These are phyloP conservation scores for Eupelmus urozonus DNA, from an alignment of 2,888 invertebrate genomes.

Conservation along the genomic window DNA sequence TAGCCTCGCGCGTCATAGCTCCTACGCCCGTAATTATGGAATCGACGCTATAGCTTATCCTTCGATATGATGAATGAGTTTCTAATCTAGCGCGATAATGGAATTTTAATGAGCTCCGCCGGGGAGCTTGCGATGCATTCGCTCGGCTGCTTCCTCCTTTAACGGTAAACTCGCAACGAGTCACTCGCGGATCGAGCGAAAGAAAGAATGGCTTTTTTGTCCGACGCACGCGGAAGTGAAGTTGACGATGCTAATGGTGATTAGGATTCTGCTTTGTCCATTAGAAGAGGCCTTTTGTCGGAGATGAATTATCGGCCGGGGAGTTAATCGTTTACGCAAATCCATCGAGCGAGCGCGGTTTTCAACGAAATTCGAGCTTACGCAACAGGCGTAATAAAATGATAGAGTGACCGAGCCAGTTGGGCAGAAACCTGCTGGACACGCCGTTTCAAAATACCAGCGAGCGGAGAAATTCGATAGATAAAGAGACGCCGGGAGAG, in stretches of 20 bases:
- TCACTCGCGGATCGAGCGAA: no score
- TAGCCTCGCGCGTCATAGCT: neutral
- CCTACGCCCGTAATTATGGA: conserved; percentile 19
- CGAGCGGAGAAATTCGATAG: neutral
- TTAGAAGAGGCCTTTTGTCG: neutral
- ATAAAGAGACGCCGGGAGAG: no score
- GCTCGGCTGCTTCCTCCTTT: neutral
- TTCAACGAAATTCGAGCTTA: conserved; percentile 4
- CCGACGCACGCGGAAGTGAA: neutral
- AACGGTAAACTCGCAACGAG: neutral
- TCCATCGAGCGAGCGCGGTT: neutral
- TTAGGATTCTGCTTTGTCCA: no score
- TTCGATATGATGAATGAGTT: conserved; percentile 39
- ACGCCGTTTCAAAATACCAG: neutral
- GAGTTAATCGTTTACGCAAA: neutral
- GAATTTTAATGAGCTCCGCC: conserved; percentile 50
- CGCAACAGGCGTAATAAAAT: conserved; percentile 4
- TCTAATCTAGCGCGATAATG: conserved; percentile 42
- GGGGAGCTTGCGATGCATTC: no score
- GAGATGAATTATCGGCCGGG: neutral
- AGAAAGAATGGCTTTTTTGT: no score
- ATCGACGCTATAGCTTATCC: conserved; percentile 9
- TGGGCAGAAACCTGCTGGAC: neutral
- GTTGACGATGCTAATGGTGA: no score
- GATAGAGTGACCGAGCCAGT: neutral